Conservation (phyloP, 2,113 vertebrate genomes). For the Struthidea cinerea region DNA sequence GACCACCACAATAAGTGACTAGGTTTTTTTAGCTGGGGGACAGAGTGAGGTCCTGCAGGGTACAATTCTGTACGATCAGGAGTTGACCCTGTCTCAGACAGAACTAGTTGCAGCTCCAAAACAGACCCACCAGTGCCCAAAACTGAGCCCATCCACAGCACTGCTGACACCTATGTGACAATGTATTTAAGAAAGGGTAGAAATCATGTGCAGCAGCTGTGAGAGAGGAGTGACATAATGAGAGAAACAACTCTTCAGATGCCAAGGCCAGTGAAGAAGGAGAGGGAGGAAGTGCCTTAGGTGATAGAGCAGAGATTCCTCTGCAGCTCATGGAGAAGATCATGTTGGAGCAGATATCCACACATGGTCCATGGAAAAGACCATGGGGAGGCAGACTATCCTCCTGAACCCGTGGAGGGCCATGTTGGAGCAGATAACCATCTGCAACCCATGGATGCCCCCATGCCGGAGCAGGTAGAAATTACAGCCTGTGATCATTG, state of each 20-base stretch:
- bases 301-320: not conserved
- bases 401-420: not conserved
- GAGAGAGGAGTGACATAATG: not conserved
- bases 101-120: not conserved
- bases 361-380: not conserved
- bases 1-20: too few relatives aligned
- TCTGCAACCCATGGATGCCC: not conserved
- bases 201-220: not conserved
- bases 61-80: not conserved
- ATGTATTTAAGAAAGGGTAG: not conserved
- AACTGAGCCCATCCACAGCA: not conserved
- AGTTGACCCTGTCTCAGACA: not conserved
- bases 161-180: accelerated
- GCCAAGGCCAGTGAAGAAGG: not conserved
- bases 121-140: not conserved
- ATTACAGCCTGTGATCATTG: not conserved
- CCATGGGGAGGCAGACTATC: not conserved
- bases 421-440: not conserved
- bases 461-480: not conserved
- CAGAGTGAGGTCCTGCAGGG: accelerated
- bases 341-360: not conserved
- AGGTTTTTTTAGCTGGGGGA: not conserved
- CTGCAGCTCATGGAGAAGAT: not conserved
- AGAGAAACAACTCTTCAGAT: not conserved
- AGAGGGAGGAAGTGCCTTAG: not conserved